Evolutionary conservation across 2,113 vertebrate genomes (phyloP), one percentile per base, ranked within the genome.

Genomic region (Gasterosteus nipponicus): DNA sequence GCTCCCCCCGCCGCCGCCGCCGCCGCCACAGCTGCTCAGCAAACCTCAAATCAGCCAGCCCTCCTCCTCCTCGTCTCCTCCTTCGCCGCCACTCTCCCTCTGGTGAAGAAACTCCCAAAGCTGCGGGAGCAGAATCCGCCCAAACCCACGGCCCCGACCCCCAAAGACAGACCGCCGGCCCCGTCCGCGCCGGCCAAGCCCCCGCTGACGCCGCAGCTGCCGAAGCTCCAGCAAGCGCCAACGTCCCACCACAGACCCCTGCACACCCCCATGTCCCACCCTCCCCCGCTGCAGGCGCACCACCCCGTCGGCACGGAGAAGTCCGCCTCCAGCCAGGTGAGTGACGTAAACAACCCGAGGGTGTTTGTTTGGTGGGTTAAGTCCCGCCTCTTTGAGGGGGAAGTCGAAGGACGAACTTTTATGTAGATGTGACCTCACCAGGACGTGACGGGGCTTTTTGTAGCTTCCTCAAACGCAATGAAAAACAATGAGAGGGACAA

Each of bases 201-300:
- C 53, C 94, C 94, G 86, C 91, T 96, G 84, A 97, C 94, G 53
- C 94, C 93, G 0, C 97, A 97, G 91, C 96, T 99, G 66, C 98
- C 98, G 11, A 97, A 96, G 89, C 95, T 99, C 41, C 97, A 98
- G 89, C 97, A 98, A 84, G 97, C 97, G 31, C 97, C 97, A 77
- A 97, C 95, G 31, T 96, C 97, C 69, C 98, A 96, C 94, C 96
- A 98, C 94, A 93, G 97, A 86, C 97, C 96, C 81, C 95, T 96
- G 89, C 97, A 97, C 85, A 94, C 96, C 49, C 93, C 95, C 74
- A 94, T 96, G 91, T 96, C 96, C 38, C 97, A 96, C 91, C 96
- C 95, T 41, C 96, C 95, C 0, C 93, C 96, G 9, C 90, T 95
- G 84, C 95, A 95, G 87, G 93, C 94, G 1, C 96, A 97, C 87